Base-by-base conservation (phyloP, 2,113 vertebrate species). In the Meles meles region DNA sequence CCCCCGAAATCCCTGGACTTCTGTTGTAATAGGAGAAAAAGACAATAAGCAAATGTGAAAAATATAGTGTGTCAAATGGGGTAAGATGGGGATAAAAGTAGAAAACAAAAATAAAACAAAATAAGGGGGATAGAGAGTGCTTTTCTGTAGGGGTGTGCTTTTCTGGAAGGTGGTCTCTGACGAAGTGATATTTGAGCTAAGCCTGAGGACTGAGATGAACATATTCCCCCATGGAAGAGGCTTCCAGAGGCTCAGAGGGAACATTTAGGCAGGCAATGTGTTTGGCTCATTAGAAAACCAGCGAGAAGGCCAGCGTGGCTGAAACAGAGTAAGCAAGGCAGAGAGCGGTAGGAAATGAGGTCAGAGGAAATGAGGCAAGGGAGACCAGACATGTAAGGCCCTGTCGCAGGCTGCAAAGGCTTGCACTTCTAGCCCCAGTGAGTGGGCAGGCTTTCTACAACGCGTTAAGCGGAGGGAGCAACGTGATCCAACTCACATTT, bases 251-350 rank as follows among this genome's bases (percentile, higher is more conserved):
- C 37, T 77, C 71, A 7, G 77, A 79, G 37, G 61, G 27, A 90
- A 79, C 72, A 27, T 59, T 79, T 71, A 52, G 49, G 65, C n/a
- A 44, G 81, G 86, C 59, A 90, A 86, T 14, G 69, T 63, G 29
- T 47, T 18, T 52, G 34, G 29, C 21, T 88, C n/a, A 2, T 88
- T 77, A 92, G 67, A 77, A 93, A 83, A 77, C 42, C 69, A 87
- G 65, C 14, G 42, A 52, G 37, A 65, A 65, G 77, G 82, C 31
- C 13, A 34, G 27, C 0, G 15, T 39, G 65, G 34, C n/a, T 52
- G 23, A 52, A 71, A 3, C 44, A 63, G 59, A 12, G 12, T 15
- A 18, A 85, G 14, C 42, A 59, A 81, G 69, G 71, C 34, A 76
- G 29, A 88, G 25, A 59, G 37, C 0, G 0, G 6, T 23, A 55